Evolutionary conservation across 2,888 invertebrate genomes (phyloP).

Genomic region (Drosophila neotestacea): DNA sequence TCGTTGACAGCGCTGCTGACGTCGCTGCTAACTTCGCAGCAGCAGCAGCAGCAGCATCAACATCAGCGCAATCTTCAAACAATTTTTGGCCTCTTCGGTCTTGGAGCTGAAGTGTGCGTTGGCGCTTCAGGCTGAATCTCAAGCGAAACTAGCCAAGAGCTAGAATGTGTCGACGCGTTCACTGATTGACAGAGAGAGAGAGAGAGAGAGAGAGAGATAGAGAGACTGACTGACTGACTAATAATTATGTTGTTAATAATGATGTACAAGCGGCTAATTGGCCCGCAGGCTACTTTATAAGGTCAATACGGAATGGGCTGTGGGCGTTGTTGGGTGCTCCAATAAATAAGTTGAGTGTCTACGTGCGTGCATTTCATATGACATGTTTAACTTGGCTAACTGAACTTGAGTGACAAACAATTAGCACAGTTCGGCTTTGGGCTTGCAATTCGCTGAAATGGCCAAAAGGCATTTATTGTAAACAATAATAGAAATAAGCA

Average conservation of each 20-base stretch:
- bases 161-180: constrained; percentile 58
- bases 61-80: constrained; percentile 47
- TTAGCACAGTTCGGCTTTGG: constrained; percentile 56
- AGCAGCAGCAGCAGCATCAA: constrained; percentile 9
- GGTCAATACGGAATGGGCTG: constrained; percentile 38
- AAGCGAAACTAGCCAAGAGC: constrained; percentile 40
- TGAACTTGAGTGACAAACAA: constrained; percentile 68
- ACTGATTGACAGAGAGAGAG: constrained; percentile 3
- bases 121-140: constrained; percentile 38
- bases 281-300: constrained; percentile 25
- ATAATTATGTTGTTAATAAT: constrained; percentile 53
- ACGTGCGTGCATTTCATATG: constrained; percentile 67
- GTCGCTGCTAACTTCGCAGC: constrained; percentile 9
- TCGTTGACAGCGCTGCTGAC: constrained; percentile 4
- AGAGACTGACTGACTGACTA: constrained; percentile 1
- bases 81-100: constrained; percentile 30
- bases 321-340: constrained; percentile 59
- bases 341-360: constrained; percentile 52
- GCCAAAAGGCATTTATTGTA: constrained; percentile 38
- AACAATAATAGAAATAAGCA: constrained; percentile 22
- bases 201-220: neutral
- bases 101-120: constrained; percentile 48
- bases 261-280: constrained; percentile 38
- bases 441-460: constrained; percentile 45
- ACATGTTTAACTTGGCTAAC: constrained; percentile 56